Percentiles rank a stretch among this genome's conserved stretches.
These are phyloP conservation scores for Zaprionus africanus DNA, from an alignment of 1,140 invertebrate species.

Conservation along the genomic window DNA sequence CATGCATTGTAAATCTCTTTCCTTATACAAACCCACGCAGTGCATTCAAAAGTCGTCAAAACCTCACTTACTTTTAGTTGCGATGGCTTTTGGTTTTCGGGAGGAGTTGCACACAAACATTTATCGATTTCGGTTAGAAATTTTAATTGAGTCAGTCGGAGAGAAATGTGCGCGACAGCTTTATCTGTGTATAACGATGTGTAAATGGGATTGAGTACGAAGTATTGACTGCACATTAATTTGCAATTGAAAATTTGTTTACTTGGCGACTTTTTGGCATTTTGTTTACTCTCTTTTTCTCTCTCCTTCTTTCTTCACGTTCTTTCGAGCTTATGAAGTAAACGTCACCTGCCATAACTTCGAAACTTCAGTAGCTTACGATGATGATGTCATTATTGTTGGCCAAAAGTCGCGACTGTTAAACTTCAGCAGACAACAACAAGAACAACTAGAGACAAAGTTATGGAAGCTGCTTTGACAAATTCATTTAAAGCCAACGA, in stretches of 20 bases:
- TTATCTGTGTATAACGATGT: slow-evolving; percentile 38
- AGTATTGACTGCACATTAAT: slow-evolving; percentile 5
- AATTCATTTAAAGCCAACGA: slow-evolving; percentile 66
- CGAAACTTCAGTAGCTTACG: slow-evolving; percentile 70
- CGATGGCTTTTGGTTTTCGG: slow-evolving; percentile 30
- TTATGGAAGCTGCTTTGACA: slow-evolving; percentile 78
- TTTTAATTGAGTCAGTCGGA: slow-evolving; percentile 65
- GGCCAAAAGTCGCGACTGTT: slow-evolving; percentile 45
- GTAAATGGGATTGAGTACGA: slow-evolving; percentile 31
- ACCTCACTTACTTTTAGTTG: not conserved
- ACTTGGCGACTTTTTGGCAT: slow-evolving; percentile 19
- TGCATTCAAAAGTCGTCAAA: not conserved
- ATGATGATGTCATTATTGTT: slow-evolving; percentile 80
- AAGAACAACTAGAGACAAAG: slow-evolving; percentile 46
- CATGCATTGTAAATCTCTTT: not conserved
- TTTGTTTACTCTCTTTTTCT: slow-evolving; percentile 16
- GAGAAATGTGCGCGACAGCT: slow-evolving; percentile 15
- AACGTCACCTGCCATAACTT: slow-evolving; percentile 80
- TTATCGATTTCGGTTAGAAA: slow-evolving; percentile 59
- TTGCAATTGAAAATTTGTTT: slow-evolving; percentile 4
- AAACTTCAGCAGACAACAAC: slow-evolving; percentile 50
- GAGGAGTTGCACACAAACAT: slow-evolving; percentile 54
- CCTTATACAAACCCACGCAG: not conserved
- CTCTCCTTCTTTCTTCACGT: slow-evolving; percentile 18
- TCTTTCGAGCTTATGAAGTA: slow-evolving; percentile 37